Evolutionary conservation across 2,888 invertebrate genomes (phyloP).

Genomic region (Chaitophorus viminalis): DNA sequence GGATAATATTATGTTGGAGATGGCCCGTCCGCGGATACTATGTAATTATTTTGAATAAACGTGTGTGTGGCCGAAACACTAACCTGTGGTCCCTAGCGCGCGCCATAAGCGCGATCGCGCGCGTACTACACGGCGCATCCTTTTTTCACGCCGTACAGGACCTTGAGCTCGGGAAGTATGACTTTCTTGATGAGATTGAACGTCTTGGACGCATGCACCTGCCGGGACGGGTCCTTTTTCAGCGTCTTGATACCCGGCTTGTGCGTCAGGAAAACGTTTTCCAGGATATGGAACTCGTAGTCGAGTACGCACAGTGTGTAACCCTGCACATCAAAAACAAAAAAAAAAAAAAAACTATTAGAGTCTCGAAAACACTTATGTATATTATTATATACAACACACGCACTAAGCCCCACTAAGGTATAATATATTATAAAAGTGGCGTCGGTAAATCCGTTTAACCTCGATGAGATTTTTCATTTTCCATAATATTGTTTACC

Average conservation of each 20-base stretch:
- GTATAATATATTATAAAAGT: too few relatives aligned
- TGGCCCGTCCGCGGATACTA: too few relatives aligned
- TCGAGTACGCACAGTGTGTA: constrained; percentile 89
- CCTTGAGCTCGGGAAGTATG: constrained; percentile 85
- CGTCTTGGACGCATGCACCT: constrained; percentile 80
- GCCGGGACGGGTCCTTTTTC: constrained; percentile 81
- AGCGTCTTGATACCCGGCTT: constrained; percentile 90
- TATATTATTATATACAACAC: too few relatives aligned
- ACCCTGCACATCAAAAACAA: too few relatives aligned
- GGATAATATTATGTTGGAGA: too few relatives aligned
- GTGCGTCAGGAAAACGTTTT: constrained; percentile 93
- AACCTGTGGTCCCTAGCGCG: constrained; percentile 52
- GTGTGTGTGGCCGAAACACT: background rate
- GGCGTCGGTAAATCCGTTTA: too few relatives aligned
- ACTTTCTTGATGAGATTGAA: constrained; percentile 80
- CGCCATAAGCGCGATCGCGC: background rate
- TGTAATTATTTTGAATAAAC: background rate
- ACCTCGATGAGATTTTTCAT: too few relatives aligned
- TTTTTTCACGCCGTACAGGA: constrained; percentile 81
- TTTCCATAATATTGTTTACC: too few relatives aligned
- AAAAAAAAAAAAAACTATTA: background rate
- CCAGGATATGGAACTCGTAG: constrained; percentile 91
- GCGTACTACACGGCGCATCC: constrained; percentile 76
- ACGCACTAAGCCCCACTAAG: too few relatives aligned
- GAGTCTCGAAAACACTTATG: background rate